A percentile compares a stretch with the other conserved stretches of the same genome.
Evolutionary conservation across 1,140 invertebrate genomes (phyloP).

Genomic region (Augochlora pura): DNA sequence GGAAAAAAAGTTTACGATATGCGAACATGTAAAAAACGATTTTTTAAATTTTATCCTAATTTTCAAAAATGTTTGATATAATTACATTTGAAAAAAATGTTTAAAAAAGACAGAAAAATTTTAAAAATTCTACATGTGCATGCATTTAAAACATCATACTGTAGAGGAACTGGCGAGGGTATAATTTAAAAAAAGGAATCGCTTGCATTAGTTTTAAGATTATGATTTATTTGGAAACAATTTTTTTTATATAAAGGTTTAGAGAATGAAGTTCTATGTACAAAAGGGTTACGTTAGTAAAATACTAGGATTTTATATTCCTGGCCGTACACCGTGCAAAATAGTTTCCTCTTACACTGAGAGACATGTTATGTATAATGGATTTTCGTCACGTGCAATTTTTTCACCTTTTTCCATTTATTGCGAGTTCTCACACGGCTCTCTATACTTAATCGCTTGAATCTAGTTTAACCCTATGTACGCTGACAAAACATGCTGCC

Average conservation of each 20-base stretch:
- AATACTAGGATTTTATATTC: conserved; percentile 58
- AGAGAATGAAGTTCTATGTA: conserved; percentile 50
- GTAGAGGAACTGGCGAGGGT: background rate
- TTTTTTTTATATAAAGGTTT: conserved; percentile 54
- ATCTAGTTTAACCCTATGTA: conserved; percentile 57
- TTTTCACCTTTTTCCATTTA: conserved; percentile 21
- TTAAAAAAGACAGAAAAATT: background rate
- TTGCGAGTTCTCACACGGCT: conserved; percentile 26
- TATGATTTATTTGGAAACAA: conserved; percentile 55
- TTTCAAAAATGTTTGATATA: too few relatives aligned
- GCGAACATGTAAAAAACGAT: background rate
- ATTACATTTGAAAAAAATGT: background rate
- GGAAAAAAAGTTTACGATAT: too few relatives aligned
- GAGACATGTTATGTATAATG: conserved; percentile 36
- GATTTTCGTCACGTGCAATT: conserved; percentile 3
- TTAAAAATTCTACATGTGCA: background rate
- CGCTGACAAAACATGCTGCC: conserved; percentile 6
- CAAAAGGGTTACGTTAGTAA: conserved; percentile 48
- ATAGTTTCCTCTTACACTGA: conserved; percentile 44
- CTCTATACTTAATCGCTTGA: conserved; percentile 51
- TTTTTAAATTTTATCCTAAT: background rate
- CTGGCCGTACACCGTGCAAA: conserved; percentile 42
- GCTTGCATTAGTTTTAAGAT: conserved; percentile 20
- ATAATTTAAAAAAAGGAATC: background rate
- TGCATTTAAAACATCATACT: background rate